Evolutionary conservation across 2,888 invertebrate genomes (phyloP), one percentile per base, ranked within the genome.

Genomic region (Sinopyrophorus schimmeli): DNA sequence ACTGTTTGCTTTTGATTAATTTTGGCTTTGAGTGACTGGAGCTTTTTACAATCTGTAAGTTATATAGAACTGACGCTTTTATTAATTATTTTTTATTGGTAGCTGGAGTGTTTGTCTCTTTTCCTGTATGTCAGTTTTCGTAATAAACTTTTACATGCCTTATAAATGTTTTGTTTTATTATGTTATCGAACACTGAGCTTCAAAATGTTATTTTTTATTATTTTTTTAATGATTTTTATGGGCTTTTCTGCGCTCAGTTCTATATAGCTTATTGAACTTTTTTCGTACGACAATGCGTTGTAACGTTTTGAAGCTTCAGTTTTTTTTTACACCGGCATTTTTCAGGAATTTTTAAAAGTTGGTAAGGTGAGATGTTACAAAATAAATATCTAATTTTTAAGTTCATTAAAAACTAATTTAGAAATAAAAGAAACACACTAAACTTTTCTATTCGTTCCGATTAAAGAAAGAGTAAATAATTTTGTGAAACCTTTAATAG

Each of bases 291-390:
- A 14, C 9, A 10, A 23, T 31, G 20, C 12, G 12, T 46, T 39
- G 61, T 66, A 67, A 71, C 70, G 68, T 71, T 70, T 73, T 72
- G 73, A 73, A 72, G 73, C 72, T 70, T 66, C 66, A 66, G 71
- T 67, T 67, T 54, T 35, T 18, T 47, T 53, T 12, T 34, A 20
- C 15, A 16, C 5, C 27, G 12, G 12, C 27, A n/a, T n/a, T n/a
- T n/a, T n/a, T n/a, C n/a, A n/a, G n/a, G n/a, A n/a, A n/a, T n/a
- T n/a, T n/a, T n/a, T n/a, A n/a, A n/a, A n/a, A n/a, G n/a, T n/a
- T n/a, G n/a, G n/a, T n/a, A n/a, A n/a, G n/a, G n/a, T n/a, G n/a
- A n/a, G n/a, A n/a, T n/a, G n/a, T n/a, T n/a, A n/a, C n/a, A n/a
- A n/a, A n/a, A n/a, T n/a, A n/a, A n/a, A n/a, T n/a, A n/a, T n/a